Evolutionary conservation across 1,140 invertebrate genomes (phyloP), one percentile per base, ranked within the genome.

Genomic region (Drosophila aff.): DNA sequence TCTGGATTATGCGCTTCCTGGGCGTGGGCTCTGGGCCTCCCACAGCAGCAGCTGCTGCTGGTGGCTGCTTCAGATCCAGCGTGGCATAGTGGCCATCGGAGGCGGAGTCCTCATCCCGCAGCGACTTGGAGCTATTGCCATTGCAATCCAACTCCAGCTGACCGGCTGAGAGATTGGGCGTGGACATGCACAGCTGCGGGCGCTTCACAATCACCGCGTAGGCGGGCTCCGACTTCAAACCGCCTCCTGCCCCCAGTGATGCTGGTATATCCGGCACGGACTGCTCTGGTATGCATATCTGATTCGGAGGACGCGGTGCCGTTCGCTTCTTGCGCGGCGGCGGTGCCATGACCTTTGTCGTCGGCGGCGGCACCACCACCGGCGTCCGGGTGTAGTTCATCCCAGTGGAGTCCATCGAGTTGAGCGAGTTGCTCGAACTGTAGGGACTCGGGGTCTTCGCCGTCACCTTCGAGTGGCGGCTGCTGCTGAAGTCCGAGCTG

Each of bases 371-470:
- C 64, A 82, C 71, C 26, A 89, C 73, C 31, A 92, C 89, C 18
- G 87, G 84, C 0, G 84, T 85, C 1, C 84, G 73, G 2, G 82
- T 86, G 26, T 91, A 92, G 69, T 92, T 91, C 87, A 93, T 93
- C 5, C 92, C 92, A 13, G 91, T 90, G 11, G 92, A 93, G 64
- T 93, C 92, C 78, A 92, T 89, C 0, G 92, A 93, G 62, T 92
- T 93, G 3, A 93, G 82, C 4, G 92, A 93, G 49, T 92, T 93
- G 53, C 79, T 93, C 18, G 92, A 93, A 53, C 92, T 93, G 31
- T 93, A 93, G 9, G 92, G 92, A 81, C 92, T 92, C 33, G 91
- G 80, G 2, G 92, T 93, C 58, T 93, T 93, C 3, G 92, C 79
- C n/a, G 81, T 85, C n/a, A 92, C 73, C 66, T 92, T 93, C 0